Conservation (phyloP, 2,113 vertebrate genomes). For the Numida meleagris region DNA sequence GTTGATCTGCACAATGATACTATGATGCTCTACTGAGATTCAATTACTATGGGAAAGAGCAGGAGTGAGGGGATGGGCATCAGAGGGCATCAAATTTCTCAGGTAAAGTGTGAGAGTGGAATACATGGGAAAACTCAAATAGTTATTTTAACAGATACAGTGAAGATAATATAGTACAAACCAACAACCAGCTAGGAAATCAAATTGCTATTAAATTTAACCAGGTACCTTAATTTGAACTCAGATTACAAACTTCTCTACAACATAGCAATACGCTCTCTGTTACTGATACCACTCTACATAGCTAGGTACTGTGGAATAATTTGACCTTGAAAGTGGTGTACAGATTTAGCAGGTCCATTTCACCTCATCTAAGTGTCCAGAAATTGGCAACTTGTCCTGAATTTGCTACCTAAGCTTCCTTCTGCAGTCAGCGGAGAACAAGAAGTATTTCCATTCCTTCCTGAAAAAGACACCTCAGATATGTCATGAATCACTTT, state of each 20-base stretch:
- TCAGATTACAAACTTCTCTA: not conserved
- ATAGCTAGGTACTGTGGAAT: not conserved
- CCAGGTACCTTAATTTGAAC: not conserved
- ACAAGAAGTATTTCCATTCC: not conserved
- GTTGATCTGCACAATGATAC: not conserved
- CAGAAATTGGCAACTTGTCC: not conserved
- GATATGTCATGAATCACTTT: not conserved
- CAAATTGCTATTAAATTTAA: not conserved
- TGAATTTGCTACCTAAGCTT: not conserved
- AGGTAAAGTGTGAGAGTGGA: not conserved
- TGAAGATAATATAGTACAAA: not conserved
- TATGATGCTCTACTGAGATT: not conserved
- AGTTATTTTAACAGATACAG: not conserved
- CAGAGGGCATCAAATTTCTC: not conserved
- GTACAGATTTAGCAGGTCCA: not conserved
- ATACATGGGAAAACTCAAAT: not conserved
- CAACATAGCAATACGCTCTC: accelerated
- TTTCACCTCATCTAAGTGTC: not conserved
- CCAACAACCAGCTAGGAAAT: not conserved
- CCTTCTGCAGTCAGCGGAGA: not conserved
- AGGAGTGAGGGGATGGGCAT: not conserved
- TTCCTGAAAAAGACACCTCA: not conserved
- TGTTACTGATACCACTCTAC: not conserved
- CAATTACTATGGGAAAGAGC: not conserved
- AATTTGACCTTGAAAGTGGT: not conserved